Evolutionary conservation across 1,140 invertebrate species (phyloP), one percentile per base, ranked within the genome.

Genomic region (Polyergus mexicanus): DNA sequence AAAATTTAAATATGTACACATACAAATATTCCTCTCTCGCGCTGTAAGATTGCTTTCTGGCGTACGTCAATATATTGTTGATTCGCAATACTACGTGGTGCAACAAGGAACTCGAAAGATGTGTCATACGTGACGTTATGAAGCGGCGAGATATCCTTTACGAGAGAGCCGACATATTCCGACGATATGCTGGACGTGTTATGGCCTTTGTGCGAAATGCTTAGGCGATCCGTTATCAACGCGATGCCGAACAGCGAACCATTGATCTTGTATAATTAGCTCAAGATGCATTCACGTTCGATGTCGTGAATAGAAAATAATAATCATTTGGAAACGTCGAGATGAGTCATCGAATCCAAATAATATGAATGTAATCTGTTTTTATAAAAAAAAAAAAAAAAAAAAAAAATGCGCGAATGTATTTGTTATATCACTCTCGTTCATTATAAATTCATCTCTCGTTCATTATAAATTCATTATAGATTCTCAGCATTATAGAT

Each of bases 221-320:
- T 81, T 72, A 38, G 8, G 68, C 51, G 47, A 71, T 58, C 35
- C 66, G 54, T 72, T 81, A 83, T 83, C 78, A 60, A 35, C 22
- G 47, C 16, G 54, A 74, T n/a, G 25, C 38, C 41, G 54, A 74
- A 83, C 78, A 83, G 41, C 47, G 54, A 35, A 56, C 35, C 68
- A 74, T 83, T 83, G 78, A 83, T 60, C 78, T 58, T 47, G 68
- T 22, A 47, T 83, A 83, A 83, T 74, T 83, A 28, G 5, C 51
- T 83, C 68, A 74, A 83, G 78, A 83, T 62, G 68, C 54, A 74
- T 62, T 83, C 78, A n/a, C 13, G 13, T 72, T 28, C 22, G 54
- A 58, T 83, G 60, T 41, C 51, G n/a, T 28, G 38, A 25, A 32
- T 32, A 22, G 2, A 8, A 19, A 41, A 32, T 5, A 16, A 60